A percentile compares a stretch with the other conserved stretches of the same genome.
Conservation (phyloP, 2,888 invertebrate genomes). For the Acrobasis repandana region DNA sequence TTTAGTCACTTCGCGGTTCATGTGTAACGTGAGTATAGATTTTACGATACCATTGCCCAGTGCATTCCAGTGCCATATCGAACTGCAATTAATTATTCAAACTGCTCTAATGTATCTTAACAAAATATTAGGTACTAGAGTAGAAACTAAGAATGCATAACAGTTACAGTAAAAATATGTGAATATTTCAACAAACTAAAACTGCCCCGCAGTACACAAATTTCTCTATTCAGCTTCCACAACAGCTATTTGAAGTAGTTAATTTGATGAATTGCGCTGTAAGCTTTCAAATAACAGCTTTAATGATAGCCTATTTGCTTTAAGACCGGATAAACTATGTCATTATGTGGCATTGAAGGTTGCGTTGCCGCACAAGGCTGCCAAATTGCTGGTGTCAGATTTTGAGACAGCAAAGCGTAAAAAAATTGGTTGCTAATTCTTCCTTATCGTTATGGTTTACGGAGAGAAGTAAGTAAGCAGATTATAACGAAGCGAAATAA, state of each 20-base stretch:
- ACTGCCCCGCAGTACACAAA: constrained; percentile 12
- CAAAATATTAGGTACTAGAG: too few relatives aligned
- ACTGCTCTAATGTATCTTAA: too few relatives aligned
- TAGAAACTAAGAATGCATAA: neutral
- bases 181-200: constrained; percentile 13
- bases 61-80: too few relatives aligned
- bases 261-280: constrained; percentile 14
- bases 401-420: constrained; percentile 20
- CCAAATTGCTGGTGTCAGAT: constrained; percentile 13
- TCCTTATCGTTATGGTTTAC: constrained; percentile 5
- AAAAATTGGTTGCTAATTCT: constrained; percentile 12
- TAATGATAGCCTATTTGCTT: constrained; percentile 22
- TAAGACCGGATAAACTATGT: constrained; percentile 23
- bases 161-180: neutral
- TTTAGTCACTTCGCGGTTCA: too few relatives aligned
- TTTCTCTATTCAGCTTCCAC: constrained; percentile 15
- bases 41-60: too few relatives aligned
- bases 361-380: constrained; percentile 20
- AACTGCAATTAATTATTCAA: too few relatives aligned
- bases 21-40: too few relatives aligned
- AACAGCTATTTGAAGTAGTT: constrained; percentile 14
- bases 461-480: neutral
- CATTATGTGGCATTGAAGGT: constrained; percentile 21
- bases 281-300: constrained; percentile 13
- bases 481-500: too few relatives aligned